Conservation (phyloP, 2,797 vertebrate species). For the Alectoris magna region DNA sequence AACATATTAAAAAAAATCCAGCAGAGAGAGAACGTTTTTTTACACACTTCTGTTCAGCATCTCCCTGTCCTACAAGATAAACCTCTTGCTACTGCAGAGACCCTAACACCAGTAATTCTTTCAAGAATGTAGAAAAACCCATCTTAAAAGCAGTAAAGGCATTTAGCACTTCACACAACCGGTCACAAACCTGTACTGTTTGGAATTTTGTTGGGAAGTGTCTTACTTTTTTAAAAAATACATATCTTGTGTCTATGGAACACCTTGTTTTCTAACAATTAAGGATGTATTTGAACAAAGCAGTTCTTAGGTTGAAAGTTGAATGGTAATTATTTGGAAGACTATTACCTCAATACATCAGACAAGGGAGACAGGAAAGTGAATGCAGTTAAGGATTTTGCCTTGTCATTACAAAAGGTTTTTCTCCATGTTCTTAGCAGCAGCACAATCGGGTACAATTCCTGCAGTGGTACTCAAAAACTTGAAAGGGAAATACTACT, state of each 20-base stretch:
- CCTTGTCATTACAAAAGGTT: not conserved
- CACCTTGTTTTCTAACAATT: not conserved
- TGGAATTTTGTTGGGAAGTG: not conserved
- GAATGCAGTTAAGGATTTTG: slow-evolving; percentile 35
- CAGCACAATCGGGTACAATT: not conserved
- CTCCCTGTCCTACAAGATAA: not conserved
- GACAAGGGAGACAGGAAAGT: not conserved
- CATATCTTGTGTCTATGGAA: not conserved
- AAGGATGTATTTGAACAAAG: not conserved
- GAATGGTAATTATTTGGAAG: not conserved
- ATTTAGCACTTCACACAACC: not conserved
- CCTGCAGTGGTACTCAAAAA: not conserved
- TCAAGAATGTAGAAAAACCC: not conserved
- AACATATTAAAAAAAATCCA: not conserved
- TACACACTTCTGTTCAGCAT: not conserved
- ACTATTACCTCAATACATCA: not conserved
- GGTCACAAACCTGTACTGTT: not conserved
- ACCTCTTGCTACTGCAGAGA: not conserved
- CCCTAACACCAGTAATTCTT: not conserved
- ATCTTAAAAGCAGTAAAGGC: not conserved
- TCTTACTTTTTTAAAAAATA: not conserved
- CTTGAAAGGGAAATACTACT: not conserved
- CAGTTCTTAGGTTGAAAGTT: not conserved
- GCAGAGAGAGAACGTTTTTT: accelerated
- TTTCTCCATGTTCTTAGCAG: not conserved